Evolutionary conservation across 1,140 invertebrate genomes (phyloP).

Genomic region (Orussus abietinus): DNA sequence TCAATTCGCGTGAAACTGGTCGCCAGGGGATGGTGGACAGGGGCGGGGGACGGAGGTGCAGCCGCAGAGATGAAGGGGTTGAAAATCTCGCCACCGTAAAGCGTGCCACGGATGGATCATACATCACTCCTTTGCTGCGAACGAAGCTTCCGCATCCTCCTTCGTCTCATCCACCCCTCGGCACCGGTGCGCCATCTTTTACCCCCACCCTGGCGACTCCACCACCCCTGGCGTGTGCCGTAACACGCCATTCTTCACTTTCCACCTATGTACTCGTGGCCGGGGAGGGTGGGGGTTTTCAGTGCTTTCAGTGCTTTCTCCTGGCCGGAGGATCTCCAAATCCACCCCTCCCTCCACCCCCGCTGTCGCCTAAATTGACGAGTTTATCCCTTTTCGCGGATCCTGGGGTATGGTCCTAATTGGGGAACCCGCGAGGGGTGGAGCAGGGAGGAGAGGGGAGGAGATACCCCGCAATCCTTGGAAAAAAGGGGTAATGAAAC

Average conservation of each 20-base stretch:
- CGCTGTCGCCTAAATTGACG: too few relatives aligned
- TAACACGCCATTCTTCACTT: slow-evolving; percentile 36
- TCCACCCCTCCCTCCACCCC: background rate
- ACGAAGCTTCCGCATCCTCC: slow-evolving; percentile 31
- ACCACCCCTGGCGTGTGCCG: slow-evolving; percentile 12
- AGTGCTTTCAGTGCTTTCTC: slow-evolving; percentile 17
- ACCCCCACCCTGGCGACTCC: background rate
- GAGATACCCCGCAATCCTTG: too few relatives aligned
- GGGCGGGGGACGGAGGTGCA: slow-evolving; percentile 13
- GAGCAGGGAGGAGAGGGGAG: too few relatives aligned
- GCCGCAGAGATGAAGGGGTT: slow-evolving; percentile 30
- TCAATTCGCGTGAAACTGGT: slow-evolving; percentile 26
- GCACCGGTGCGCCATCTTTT: slow-evolving; percentile 2
- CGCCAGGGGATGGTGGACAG: slow-evolving; percentile 14
- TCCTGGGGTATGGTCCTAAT: too few relatives aligned
- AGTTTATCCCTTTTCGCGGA: too few relatives aligned
- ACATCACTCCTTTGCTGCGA: slow-evolving; percentile 36
- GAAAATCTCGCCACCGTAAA: slow-evolving; percentile 33
- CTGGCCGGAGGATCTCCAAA: too few relatives aligned
- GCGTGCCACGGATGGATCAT: slow-evolving; percentile 38
- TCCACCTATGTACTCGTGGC: too few relatives aligned
- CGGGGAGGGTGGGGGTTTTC: too few relatives aligned
- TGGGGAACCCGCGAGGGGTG: too few relatives aligned
- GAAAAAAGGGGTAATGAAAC: too few relatives aligned
- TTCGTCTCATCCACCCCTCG: slow-evolving; percentile 13